A percentile compares a stretch with the other conserved stretches of the same genome.
Conservation (phyloP, 2,113 vertebrate genomes). For the Cryptomyrus ogoouensis region DNA sequence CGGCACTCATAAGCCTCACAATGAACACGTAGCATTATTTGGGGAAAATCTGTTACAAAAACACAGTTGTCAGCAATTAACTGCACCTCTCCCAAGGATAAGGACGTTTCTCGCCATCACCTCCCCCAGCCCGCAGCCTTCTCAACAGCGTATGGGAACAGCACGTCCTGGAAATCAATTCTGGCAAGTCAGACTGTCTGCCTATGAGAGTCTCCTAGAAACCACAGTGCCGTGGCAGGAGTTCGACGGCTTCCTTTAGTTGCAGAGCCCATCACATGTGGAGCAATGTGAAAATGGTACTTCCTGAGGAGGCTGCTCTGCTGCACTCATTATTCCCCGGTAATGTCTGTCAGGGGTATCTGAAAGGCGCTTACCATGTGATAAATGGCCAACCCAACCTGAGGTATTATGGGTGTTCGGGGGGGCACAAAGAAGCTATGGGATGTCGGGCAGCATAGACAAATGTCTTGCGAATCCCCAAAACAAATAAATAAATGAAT, state of each 20-base stretch:
- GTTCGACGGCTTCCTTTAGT: neutral
- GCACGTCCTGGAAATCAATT: slow-evolving; percentile 7
- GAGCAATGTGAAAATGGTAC: neutral
- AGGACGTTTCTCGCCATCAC: neutral
- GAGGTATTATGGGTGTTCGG: neutral
- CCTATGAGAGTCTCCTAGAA: neutral
- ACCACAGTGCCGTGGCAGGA: neutral
- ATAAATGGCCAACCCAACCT: neutral
- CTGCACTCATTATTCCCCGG: neutral
- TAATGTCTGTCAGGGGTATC: neutral
- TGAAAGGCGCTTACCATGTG: neutral
- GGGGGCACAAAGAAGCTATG: neutral
- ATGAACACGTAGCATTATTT: neutral
- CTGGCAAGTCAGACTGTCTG: neutral
- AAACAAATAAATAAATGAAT: neutral
- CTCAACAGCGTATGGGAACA: neutral
- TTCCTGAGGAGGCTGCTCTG: neutral
- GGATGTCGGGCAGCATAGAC: neutral
- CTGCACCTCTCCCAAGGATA: neutral
- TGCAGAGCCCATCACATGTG: neutral
- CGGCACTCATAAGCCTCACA: neutral
- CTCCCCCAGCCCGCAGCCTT: neutral
- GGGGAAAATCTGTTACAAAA: neutral
- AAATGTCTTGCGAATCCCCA: neutral
- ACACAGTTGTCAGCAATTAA: neutral